Evolutionary conservation across 2,797 vertebrate genomes (phyloP), one percentile per base, ranked within the genome.

Genomic region (Etheostoma perlongum): DNA sequence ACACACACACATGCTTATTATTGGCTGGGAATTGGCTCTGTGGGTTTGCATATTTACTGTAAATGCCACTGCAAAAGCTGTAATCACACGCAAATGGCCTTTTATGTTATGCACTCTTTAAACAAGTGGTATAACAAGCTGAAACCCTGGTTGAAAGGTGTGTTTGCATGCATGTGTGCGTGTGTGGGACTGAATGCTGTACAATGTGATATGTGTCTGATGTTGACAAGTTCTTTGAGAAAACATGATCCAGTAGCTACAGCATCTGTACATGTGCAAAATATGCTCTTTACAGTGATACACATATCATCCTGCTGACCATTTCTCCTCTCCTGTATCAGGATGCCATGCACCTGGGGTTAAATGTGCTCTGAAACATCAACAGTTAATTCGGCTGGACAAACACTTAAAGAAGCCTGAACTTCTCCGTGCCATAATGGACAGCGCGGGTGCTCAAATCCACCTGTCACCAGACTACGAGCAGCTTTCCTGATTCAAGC

Each of bases 21-120:
- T 33, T 0, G 14, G 42, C 25, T 30, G 5, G 30, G 30, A 5
- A 30, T 30, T 30, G 30, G 30, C 30, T 30, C 69, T 68, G 74
- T 33, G 47, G 75, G 67, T 85, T 83, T 79, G 60, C 74, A 73
- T 27, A 62, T 40, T 87, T 74, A 74, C 85, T 46, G 76, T 76
- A 85, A 89, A 63, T 53, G 54, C 2, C 4, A 8, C 12, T 47
- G 57, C 64, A 78, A 54, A 59, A 9, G 9, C 18, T 25, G 33
- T 5, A 3, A 44, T 59, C 7, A 14, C 9, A n/a, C 7, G 23
- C 30, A 21, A 23, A 12, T 12, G 0, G 2, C 46, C 36, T 46
- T 13, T 23, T 18, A 33, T 8, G 1, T 8, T 25, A 21, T 54
- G 47, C 21, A 48, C 1, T 2, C 1, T 5, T 27, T 4, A 15